phyloP scores from a whole-genome alignment of 1,140 invertebrate species.

The Drosophila carrolli region DNA sequence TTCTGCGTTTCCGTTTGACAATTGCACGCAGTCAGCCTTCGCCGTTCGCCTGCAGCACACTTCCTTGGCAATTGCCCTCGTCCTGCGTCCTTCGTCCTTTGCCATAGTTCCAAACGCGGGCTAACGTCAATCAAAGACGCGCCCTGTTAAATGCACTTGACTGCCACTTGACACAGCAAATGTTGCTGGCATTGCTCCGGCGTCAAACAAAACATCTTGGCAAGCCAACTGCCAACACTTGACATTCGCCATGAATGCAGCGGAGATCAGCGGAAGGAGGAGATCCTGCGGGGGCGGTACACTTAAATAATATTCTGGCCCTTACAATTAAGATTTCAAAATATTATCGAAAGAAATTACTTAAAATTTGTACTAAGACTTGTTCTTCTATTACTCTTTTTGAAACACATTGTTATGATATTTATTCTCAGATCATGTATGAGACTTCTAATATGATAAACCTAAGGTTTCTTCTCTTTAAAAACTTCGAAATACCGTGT shows the following conservation, averaged over 20 bases:
- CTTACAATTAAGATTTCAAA: neutral
- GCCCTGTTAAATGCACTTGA: constrained; percentile 78
- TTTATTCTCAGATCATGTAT: too few relatives aligned
- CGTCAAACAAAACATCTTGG: constrained; percentile 71
- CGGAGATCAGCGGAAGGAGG: constrained; percentile 1
- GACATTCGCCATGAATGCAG: constrained; percentile 76
- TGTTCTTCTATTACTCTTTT: too few relatives aligned
- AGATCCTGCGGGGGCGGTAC: constrained; percentile 3
- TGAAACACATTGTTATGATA: too few relatives aligned
- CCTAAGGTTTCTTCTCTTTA: too few relatives aligned
- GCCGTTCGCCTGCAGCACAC: constrained; percentile 14
- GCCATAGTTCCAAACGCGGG: constrained; percentile 39
- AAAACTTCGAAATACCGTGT: too few relatives aligned
- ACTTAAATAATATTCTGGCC: neutral
- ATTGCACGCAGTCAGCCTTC: constrained; percentile 23
- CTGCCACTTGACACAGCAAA: constrained; percentile 77
- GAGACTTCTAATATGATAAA: too few relatives aligned
- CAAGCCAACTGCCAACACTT: constrained; percentile 75
- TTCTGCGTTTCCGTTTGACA: constrained; percentile 32
- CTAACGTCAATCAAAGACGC: constrained; percentile 71
- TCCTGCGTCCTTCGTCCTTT: constrained; percentile 3
- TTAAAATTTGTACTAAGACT: neutral
- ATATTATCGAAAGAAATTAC: neutral
- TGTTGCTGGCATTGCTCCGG: constrained; percentile 45
- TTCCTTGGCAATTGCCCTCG: constrained; percentile 32